Evolutionary conservation across 2,888 invertebrate species (phyloP), one percentile per base, ranked within the genome.

Genomic region (Cephus pulcher): DNA sequence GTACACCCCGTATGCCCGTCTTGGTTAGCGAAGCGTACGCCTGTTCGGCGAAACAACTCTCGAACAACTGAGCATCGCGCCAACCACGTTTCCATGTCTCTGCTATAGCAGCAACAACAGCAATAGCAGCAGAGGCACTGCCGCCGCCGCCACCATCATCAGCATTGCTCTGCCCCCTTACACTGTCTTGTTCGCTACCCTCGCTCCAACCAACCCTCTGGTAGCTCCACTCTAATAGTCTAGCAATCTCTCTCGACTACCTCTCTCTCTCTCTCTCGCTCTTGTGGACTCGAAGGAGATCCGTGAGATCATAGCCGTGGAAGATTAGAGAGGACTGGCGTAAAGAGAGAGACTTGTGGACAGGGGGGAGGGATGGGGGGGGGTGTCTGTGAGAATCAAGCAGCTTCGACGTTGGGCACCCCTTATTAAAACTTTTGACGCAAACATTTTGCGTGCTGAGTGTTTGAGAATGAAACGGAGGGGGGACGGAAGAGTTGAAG

Each of bases 41-140:
- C 80, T 81, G 85, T 84, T 86, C 83, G 82, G 78, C 85, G 88
- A 86, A 90, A 89, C 88, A 87, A 88, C 87, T 88, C 86, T 83
- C 83, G 83, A 83, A 80, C 83, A 83, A 83, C 80, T 80, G 76
- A 80, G 79, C 83, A 83, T 83, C 82, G 71, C 32, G 71, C 71
- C 71, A 34, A 71, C 33, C 71, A 33, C 56, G 56, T 56, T 56
- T 56, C 56, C 9, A 56, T 56, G 56, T 56, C 56, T 56, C 23
- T 56, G 56, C 56, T 56, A 9, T 56, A 56, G 56, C 56, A 56
- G 56, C 56, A 56, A 56, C 56, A 56, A 56, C 56, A 23, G 56
- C 56, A 56, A 56, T 56, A 56, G 56, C 56, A 56, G 56, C 23
- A 56, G 56, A 23, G 56, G 23, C 56, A 23, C 56, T 15, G 40